phyloP scores from a whole-genome alignment of 2,888 invertebrate species.

The Rhingia rostrata region DNA sequence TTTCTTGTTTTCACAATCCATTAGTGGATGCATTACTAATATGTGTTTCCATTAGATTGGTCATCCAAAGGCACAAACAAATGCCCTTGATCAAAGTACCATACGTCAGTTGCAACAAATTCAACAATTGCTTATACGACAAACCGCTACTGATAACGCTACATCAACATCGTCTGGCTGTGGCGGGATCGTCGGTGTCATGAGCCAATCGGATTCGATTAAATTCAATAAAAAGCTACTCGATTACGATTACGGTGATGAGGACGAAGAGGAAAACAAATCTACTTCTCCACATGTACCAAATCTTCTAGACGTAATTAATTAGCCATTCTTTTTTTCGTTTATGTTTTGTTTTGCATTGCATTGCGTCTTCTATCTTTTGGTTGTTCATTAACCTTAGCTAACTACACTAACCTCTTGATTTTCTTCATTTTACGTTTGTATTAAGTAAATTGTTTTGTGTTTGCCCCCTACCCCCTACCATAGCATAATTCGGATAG shows the following conservation, averaged over 20 bases:
- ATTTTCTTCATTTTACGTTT: not conserved
- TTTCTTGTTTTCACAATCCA: not conserved
- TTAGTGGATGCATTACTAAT: slow-evolving; percentile 44
- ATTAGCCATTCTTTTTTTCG: slow-evolving; percentile 44
- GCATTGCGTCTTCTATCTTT: not conserved
- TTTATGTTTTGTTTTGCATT: slow-evolving; percentile 15
- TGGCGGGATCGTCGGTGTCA: slow-evolving; percentile 14
- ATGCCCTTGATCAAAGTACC: slow-evolving; percentile 77
- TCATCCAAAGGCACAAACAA: slow-evolving; percentile 80
- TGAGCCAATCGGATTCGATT: slow-evolving; percentile 82
- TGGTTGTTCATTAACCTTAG: not conserved
- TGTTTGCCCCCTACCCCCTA: not conserved
- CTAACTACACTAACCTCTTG: not conserved
- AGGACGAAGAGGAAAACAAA: slow-evolving; percentile 89
- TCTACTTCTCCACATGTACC: slow-evolving; percentile 76
- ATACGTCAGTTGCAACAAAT: slow-evolving; percentile 86
- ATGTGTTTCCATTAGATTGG: slow-evolving; percentile 75
- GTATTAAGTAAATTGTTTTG: slow-evolving; percentile 6
- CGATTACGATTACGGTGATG: slow-evolving; percentile 96
- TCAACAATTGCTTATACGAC: slow-evolving; percentile 85
- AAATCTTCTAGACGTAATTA: slow-evolving; percentile 76
- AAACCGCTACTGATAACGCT: slow-evolving; percentile 76
- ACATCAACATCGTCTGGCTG: slow-evolving; percentile 52
- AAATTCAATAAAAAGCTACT: slow-evolving; percentile 93
- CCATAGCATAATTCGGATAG: not conserved